These are phyloP conservation scores for Protosalanx chinensis DNA, from an alignment of 2,797 vertebrate species.

Conservation along the genomic window DNA sequence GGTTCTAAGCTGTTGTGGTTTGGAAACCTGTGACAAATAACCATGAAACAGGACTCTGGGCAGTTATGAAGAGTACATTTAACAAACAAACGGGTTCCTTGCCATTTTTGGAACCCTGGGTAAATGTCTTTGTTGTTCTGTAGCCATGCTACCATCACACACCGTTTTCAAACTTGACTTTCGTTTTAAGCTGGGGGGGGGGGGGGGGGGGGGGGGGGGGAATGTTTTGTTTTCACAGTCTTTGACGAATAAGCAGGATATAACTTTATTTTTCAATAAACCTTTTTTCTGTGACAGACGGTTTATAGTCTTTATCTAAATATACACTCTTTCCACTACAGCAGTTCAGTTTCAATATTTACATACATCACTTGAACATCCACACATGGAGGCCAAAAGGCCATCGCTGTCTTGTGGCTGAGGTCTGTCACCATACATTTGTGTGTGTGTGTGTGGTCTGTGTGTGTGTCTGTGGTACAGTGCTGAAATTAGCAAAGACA, in stretches of 20 bases:
- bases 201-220: not conserved
- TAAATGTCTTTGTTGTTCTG: conserved; percentile 39
- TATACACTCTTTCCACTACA: conserved; percentile 54
- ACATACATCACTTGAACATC: conserved; percentile 42
- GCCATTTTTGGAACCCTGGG: conserved; percentile 24
- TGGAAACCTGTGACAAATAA: not conserved
- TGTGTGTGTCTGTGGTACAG: conserved; percentile 11
- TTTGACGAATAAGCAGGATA: conserved; percentile 82
- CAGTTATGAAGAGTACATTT: not conserved
- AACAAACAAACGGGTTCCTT: not conserved
- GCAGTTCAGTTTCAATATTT: conserved; percentile 57
- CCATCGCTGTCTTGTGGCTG: conserved; percentile 11
- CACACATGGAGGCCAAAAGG: conserved; percentile 26
- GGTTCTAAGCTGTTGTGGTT: no score
- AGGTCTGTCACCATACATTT: not conserved
- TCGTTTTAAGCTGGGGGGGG: conserved; percentile 28
- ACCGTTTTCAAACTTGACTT: conserved; percentile 23
- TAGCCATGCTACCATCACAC: conserved; percentile 10
- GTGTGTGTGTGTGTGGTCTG: not conserved
- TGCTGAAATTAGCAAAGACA: not conserved
- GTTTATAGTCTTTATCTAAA: conserved; percentile 42
- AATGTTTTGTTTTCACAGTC: conserved; percentile 72
- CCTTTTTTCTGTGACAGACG: conserved; percentile 84
- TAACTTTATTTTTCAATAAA: conserved; percentile 99
- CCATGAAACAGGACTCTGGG: not conserved